phyloP scores from a whole-genome alignment of 1,140 invertebrate species.

The Bombus confusus region DNA sequence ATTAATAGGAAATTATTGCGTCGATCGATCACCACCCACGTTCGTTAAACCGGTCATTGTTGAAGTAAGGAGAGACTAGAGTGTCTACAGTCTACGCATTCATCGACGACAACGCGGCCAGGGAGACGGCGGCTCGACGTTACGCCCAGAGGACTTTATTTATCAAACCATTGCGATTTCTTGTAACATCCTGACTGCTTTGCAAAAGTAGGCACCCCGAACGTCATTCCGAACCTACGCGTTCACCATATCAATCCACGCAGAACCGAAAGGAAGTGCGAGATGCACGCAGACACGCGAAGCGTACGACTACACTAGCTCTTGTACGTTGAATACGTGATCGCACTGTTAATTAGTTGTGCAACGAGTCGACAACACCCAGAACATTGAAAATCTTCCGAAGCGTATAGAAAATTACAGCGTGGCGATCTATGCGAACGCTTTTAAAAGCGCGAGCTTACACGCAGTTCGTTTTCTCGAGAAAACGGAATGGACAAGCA shows the following conservation, averaged over 20 bases:
- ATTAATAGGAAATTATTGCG: neutral
- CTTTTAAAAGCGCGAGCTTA: neutral
- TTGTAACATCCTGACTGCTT: constrained; percentile 2
- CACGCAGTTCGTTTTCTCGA: neutral
- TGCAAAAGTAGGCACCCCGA: constrained; percentile 49
- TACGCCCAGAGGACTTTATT: neutral
- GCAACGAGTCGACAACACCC: constrained; percentile 58
- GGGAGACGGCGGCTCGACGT: neutral
- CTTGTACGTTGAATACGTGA: constrained; percentile 39
- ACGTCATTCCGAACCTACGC: constrained; percentile 71
- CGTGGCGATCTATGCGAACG: constrained; percentile 27
- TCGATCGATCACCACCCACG: constrained; percentile 4
- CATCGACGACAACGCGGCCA: neutral
- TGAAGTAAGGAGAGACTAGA: neutral
- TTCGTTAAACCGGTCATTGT: neutral
- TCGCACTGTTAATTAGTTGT: constrained; percentile 66
- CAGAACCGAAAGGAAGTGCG: constrained; percentile 31
- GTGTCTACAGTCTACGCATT: neutral
- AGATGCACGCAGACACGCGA: constrained; percentile 21
- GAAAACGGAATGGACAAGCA: neutral
- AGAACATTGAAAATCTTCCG: constrained; percentile 13
- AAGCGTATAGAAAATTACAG: constrained; percentile 48
- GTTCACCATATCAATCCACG: constrained; percentile 52
- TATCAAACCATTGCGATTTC: constrained; percentile 1
- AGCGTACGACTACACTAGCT: neutral